These are phyloP conservation scores for Triops cancriformis DNA, from an alignment of 1,140 invertebrate species.

Conservation along the genomic window DNA sequence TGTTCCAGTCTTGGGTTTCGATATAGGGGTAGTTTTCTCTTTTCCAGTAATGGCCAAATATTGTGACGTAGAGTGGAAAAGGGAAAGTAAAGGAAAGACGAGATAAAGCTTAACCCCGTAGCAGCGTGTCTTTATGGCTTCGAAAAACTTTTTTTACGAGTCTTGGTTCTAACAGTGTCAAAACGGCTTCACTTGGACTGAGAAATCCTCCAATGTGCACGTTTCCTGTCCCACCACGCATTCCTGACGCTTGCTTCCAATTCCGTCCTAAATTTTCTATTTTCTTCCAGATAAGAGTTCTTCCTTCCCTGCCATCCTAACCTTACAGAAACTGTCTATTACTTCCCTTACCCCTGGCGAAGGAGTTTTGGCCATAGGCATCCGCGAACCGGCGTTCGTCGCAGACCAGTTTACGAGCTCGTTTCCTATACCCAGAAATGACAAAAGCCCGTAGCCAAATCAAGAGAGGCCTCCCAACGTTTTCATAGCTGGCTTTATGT, in stretches of 20 bases:
- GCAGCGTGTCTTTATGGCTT: not conserved
- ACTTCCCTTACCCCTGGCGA: not conserved
- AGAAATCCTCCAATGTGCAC: not conserved
- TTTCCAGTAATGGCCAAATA: not conserved
- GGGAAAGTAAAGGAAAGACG: not conserved
- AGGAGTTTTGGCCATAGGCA: not conserved
- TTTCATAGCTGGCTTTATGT: constrained; percentile 2
- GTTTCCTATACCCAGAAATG: not conserved
- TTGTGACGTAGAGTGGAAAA: not conserved
- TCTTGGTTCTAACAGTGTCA: not conserved
- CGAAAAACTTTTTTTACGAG: not conserved
- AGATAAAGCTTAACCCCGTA: not conserved
- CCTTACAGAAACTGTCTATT: not conserved
- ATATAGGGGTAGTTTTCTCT: not conserved
- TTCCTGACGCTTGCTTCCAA: not conserved
- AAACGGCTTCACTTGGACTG: not conserved
- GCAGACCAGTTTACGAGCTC: not conserved
- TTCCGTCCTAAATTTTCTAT: not conserved
- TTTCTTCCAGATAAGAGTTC: not conserved
- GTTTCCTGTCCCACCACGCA: not conserved
- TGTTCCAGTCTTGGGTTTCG: constrained; percentile 12
- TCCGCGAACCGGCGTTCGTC: not conserved
- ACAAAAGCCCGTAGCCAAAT: not conserved
- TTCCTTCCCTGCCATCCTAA: not conserved
- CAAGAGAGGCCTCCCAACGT: constrained; percentile 3